Evolutionary conservation across 2,113 vertebrate genomes (phyloP).

Genomic region (Callaeas wilsoni): DNA sequence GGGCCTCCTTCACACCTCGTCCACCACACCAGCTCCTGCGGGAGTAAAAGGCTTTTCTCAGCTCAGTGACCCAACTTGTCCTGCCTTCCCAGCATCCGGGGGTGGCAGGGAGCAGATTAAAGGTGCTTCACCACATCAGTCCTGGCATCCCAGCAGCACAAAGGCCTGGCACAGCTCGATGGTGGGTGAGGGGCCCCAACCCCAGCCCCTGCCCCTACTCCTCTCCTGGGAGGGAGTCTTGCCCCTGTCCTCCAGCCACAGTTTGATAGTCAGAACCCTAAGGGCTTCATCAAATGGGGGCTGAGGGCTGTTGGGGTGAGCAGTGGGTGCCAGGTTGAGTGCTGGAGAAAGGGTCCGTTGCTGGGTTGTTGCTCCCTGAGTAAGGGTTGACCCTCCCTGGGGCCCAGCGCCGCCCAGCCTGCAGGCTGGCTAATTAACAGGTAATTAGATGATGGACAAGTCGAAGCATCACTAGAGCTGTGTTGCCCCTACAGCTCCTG

Average conservation of each 20-base stretch:
- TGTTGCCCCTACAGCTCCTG: background rate
- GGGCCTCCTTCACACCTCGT: accelerated
- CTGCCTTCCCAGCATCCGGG: accelerated
- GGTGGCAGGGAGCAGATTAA: background rate
- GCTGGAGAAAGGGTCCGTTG: background rate
- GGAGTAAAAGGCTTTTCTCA: background rate
- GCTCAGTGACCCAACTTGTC: background rate
- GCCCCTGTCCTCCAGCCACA: background rate
- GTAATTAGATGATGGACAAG: background rate
- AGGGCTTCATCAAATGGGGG: background rate
- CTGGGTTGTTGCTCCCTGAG: background rate
- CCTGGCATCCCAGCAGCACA: background rate
- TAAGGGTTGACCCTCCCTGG: accelerated
- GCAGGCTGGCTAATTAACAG: background rate
- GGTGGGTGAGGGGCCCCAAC: accelerated
- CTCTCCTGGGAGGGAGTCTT: background rate
- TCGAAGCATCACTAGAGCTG: background rate
- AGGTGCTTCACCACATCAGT: accelerated
- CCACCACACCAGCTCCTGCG: accelerated
- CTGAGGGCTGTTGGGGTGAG: accelerated
- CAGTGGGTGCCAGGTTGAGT: too few species aligned
- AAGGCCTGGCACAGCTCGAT: background rate
- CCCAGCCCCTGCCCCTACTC: background rate
- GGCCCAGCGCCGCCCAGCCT: background rate
- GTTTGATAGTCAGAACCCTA: background rate